Evolutionary conservation across 2,797 vertebrate genomes (phyloP).

Genomic region (Acanthiza pusilla): DNA sequence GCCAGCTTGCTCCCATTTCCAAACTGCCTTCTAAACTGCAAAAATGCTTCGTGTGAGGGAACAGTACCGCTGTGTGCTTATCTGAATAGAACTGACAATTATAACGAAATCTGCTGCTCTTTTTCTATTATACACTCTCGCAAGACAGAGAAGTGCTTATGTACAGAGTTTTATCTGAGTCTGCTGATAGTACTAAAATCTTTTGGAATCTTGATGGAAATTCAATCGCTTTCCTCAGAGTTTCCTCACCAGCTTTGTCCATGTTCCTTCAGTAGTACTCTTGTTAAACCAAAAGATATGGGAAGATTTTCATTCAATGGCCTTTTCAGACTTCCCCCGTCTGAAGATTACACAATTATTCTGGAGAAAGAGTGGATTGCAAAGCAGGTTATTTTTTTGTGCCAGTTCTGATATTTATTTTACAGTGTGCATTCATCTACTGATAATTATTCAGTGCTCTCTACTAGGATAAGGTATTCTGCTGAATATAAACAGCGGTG

Average conservation of each 20-base stretch:
- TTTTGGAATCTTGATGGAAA: conserved; percentile 49
- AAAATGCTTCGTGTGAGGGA: conserved; percentile 15
- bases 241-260: neutral
- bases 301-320: neutral
- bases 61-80: neutral
- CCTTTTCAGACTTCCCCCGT: neutral
- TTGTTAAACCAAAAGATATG: neutral
- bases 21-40: conserved; percentile 22
- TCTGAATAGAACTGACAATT: conserved; percentile 46
- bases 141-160: conserved; percentile 48
- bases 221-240: conserved; percentile 26
- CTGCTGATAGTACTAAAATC: conserved; percentile 60
- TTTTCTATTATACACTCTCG: conserved; percentile 10
- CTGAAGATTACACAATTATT: conserved; percentile 1
- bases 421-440: neutral
- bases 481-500: conserved; percentile 21
- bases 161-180: conserved; percentile 42
- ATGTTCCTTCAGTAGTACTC: neutral
- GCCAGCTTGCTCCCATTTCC: conserved; percentile 37
- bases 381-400: neutral
- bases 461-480: conserved; percentile 9
- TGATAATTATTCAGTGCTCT: conserved; percentile 19
- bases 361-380: neutral
- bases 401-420: conserved; percentile 43
- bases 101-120: conserved; percentile 34